These are phyloP conservation scores for Drosophila mercatorum DNA, from an alignment of 2,888 invertebrate species.

Conservation along the genomic window DNA sequence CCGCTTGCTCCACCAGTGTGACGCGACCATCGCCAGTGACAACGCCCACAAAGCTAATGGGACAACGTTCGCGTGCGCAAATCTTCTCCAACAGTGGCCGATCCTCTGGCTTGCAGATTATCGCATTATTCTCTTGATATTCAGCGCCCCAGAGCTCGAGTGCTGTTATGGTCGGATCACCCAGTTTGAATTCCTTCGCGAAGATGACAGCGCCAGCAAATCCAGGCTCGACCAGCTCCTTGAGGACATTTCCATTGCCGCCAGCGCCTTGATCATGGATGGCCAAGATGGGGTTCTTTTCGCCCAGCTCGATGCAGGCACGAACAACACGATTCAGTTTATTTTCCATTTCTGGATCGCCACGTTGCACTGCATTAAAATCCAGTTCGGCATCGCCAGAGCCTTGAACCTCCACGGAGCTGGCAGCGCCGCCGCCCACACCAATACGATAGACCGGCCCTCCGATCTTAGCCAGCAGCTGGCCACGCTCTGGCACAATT, in stretches of 20 bases:
- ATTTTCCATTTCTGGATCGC: constrained; percentile 99
- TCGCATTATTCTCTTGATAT: constrained; percentile 97
- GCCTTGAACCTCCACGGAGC: constrained; percentile 97
- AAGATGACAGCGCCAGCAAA: constrained; percentile 94
- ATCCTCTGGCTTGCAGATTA: constrained; percentile 90
- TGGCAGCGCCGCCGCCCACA: constrained; percentile 99
- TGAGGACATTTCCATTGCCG: constrained; percentile 98
- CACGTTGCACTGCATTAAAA: constrained; percentile 96
- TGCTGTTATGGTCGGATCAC: constrained; percentile 96
- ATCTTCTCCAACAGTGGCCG: constrained; percentile 89
- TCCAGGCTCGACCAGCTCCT: constrained; percentile 96
- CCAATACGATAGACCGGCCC: constrained; percentile 99
- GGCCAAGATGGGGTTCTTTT: constrained; percentile 94
- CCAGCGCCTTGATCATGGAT: constrained; percentile 99
- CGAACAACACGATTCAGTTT: constrained; percentile 97
- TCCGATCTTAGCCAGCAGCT: constrained; percentile 97
- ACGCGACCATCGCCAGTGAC: constrained; percentile 94
- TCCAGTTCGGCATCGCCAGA: constrained; percentile 94
- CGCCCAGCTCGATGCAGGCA: constrained; percentile 93
- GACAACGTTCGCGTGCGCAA: constrained; percentile 94
- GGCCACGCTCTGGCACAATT: constrained; percentile 90
- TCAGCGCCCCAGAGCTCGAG: constrained; percentile 99
- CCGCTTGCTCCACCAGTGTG: constrained; percentile 87
- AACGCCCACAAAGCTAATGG: constrained; percentile 95
- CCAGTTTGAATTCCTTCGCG: constrained; percentile 93